Evolutionary conservation across 2,113 vertebrate species (phyloP).

Genomic region (Sander vitreus): DNA sequence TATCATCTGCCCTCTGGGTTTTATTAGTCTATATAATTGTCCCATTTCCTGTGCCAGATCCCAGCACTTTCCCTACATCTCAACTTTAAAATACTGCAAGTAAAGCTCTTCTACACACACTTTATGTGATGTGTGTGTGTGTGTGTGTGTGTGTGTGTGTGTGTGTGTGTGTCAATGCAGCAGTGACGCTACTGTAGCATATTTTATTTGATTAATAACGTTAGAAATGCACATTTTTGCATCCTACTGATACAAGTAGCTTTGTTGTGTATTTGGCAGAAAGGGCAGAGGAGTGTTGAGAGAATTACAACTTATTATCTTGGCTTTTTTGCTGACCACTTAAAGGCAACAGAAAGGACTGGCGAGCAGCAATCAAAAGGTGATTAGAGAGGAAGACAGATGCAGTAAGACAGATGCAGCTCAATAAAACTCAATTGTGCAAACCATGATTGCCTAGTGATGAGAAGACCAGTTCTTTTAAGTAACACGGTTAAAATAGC

Average conservation of each 20-base stretch:
- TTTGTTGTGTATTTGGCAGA: neutral
- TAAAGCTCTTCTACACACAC: neutral
- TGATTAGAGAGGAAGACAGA: neutral
- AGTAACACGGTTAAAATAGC: too few relatives aligned
- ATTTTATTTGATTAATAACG: slow-evolving; percentile 28
- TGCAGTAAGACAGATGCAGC: slow-evolving; percentile 1
- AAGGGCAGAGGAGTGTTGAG: neutral
- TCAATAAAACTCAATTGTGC: slow-evolving; percentile 5
- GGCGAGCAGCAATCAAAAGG: neutral
- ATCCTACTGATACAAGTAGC: slow-evolving; percentile 15
- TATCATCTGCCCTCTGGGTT: slow-evolving; percentile 17
- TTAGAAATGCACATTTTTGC: slow-evolving; percentile 21
- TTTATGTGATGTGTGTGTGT: neutral
- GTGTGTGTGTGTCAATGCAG: neutral
- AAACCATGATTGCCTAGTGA: neutral
- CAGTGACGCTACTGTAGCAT: slow-evolving; percentile 1
- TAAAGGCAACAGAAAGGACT: neutral
- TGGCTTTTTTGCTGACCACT: slow-evolving; percentile 3
- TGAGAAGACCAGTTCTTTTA: too few relatives aligned
- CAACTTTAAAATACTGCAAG: slow-evolving; percentile 31
- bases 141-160: neutral
- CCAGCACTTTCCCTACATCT: neutral
- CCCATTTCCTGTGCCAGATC: slow-evolving; percentile 32
- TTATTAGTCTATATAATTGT: slow-evolving; percentile 39
- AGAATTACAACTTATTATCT: slow-evolving; percentile 32